These are phyloP conservation scores for Drosophila mettleri DNA, from an alignment of 2,888 invertebrate genomes.

Conservation along the genomic window DNA sequence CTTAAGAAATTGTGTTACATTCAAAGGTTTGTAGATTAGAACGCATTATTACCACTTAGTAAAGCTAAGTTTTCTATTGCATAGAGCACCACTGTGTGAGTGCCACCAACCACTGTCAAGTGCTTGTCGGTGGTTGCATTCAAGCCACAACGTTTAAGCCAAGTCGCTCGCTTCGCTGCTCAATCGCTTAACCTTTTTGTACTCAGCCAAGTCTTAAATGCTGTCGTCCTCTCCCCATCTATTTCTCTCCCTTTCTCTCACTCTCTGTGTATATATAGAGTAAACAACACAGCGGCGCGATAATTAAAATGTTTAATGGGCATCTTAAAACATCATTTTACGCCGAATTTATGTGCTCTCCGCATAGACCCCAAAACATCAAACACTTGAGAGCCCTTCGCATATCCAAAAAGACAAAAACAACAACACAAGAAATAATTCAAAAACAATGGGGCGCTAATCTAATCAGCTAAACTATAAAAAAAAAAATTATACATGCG, in stretches of 20 bases:
- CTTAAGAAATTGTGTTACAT: neutral
- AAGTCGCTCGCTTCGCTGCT: slow-evolving; percentile 50
- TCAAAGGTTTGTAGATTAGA: neutral
- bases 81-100: slow-evolving; percentile 9
- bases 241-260: neutral
- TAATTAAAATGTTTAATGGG: slow-evolving; percentile 81
- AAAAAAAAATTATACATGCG: slow-evolving; percentile 58
- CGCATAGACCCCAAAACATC: slow-evolving; percentile 12
- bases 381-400: slow-evolving; percentile 36
- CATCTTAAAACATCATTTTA: slow-evolving; percentile 77
- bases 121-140: slow-evolving; percentile 18
- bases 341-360: slow-evolving; percentile 69
- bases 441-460: slow-evolving; percentile 71
- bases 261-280: slow-evolving; percentile 18
- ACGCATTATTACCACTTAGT: slow-evolving; percentile 15
- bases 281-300: slow-evolving; percentile 50
- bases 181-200: slow-evolving; percentile 32
- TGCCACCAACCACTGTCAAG: slow-evolving; percentile 8
- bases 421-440: slow-evolving; percentile 6
- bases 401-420: slow-evolving; percentile 17
- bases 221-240: neutral
- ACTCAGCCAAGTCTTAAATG: neutral
- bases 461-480: slow-evolving; percentile 74
- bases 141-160: slow-evolving; percentile 2
- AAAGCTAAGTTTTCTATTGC: slow-evolving; percentile 1